Base-by-base conservation (phyloP, 2,113 vertebrate genomes). In the Heterotis niloticus region DNA sequence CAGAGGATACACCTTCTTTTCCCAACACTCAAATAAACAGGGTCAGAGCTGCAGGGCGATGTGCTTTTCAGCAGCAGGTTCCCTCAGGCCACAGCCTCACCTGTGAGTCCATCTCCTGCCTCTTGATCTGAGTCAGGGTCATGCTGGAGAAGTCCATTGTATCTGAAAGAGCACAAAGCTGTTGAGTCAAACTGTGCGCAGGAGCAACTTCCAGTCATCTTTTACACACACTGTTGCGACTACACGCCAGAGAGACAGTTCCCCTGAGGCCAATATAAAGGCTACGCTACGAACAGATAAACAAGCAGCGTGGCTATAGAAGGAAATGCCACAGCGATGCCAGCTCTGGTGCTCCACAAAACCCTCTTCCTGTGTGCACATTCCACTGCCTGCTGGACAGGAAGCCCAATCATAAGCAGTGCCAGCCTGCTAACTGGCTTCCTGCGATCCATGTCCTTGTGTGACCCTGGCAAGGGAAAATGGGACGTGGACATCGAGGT, bases 41-140 rank as follows among this genome's bases (percentile, higher is more conserved):
- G 34, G 7, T 44, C 34, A 44, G 34, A 44, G 34, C 7, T 44
- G 34, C 34, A 44, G 3, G 34, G 34, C 7, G 34, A 4, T 4
- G 34, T 7, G 2, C 34, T 44, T 44, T 44, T 7, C 7, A 7
- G 34, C 34, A 44, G 34, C 3, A 44, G 34, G 34, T 44, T 44
- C 34, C 34, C 34, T 44, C 34, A 44, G 34, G 2, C 34, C 12
- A 18, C 16, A 28, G 5, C 80, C 84, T 75, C 85, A 99, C 97
- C 96, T 99, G 97, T 0, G 94, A 93, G 77, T 99, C 95, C 98
- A 99, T 98, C 86, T 99, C 98, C 76, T 98, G 96, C 5, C 93
- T 94, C 85, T 99, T 99, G 85, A 98, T 95, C 88, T 98, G 98
- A 14, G 96, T 98, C 83, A 98, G 90, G 0, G 97, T 98, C 90